phyloP scores from a whole-genome alignment of 2,113 vertebrate species.

The Guaruba guarouba region DNA sequence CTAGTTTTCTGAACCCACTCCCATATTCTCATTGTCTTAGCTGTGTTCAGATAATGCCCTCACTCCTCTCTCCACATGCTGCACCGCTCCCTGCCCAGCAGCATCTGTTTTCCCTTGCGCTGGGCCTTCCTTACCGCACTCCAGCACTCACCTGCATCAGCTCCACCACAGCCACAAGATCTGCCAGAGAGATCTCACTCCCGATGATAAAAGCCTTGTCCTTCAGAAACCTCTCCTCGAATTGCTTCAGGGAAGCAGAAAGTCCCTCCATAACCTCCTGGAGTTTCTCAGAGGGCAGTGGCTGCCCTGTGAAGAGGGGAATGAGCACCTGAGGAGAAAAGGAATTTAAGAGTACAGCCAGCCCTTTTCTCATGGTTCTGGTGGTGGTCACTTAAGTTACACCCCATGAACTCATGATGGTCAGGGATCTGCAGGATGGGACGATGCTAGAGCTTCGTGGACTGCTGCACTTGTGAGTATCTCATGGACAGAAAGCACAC shows the following conservation, averaged over 20 bases:
- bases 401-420: background rate
- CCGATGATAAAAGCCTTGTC: conserved; percentile 82
- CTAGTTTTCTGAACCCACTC: background rate
- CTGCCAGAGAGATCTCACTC: conserved; percentile 84
- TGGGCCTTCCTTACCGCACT: background rate
- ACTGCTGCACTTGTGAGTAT: background rate
- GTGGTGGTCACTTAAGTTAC: background rate
- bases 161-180: conserved; percentile 87
- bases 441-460: background rate
- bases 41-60: background rate
- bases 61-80: background rate
- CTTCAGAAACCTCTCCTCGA: conserved; percentile 87
- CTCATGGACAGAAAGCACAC: background rate
- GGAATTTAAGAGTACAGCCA: background rate
- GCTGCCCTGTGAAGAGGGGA: conserved; percentile 74
- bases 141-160: conserved; percentile 84
- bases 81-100: background rate
- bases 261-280: conserved; percentile 79
- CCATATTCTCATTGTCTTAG: background rate
- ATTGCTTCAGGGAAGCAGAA: conserved; percentile 68
- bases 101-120: background rate
- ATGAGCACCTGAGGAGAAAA: conserved; percentile 74
- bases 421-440: background rate
- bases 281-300: conserved; percentile 78
- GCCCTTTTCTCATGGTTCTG: background rate